A percentile compares a stretch with the other conserved stretches of the same genome.
Evolutionary conservation across 1,140 invertebrate genomes (phyloP).

Genomic region (Drosophila triauraria): DNA sequence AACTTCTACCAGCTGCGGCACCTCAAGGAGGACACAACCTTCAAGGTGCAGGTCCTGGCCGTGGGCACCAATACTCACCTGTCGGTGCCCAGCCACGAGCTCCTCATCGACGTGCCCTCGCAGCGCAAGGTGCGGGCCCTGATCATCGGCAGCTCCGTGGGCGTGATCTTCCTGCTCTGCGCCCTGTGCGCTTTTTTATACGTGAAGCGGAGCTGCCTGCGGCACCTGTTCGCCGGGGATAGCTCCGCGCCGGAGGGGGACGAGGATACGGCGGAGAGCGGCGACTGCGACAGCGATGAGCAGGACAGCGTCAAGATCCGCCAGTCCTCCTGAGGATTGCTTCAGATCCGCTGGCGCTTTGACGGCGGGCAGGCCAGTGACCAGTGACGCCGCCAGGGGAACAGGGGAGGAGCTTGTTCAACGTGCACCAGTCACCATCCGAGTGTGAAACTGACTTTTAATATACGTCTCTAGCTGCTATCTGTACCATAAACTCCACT

Average conservation of each 20-base stretch:
- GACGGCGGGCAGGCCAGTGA: constrained; percentile 11
- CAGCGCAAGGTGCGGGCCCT: constrained; percentile 88
- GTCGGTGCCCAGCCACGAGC: constrained; percentile 86
- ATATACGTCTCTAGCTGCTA: constrained; percentile 68
- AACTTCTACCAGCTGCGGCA: constrained; percentile 88
- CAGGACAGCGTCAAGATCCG: constrained; percentile 69
- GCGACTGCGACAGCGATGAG: constrained; percentile 70
- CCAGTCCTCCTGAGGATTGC: constrained; percentile 65
- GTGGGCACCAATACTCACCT: constrained; percentile 86
- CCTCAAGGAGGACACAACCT: constrained; percentile 88
- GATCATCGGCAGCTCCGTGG: constrained; percentile 88
- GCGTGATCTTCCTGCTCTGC: constrained; percentile 87
- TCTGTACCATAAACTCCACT: constrained; percentile 60
- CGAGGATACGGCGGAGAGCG: constrained; percentile 66
- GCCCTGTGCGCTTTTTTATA: constrained; percentile 88
- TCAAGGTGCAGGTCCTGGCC: constrained; percentile 89
- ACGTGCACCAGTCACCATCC: constrained; percentile 15
- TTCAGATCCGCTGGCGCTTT: constrained; percentile 73
- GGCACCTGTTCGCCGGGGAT: constrained; percentile 65
- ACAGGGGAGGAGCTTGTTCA: constrained; percentile 1
- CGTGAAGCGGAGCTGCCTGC: constrained; percentile 83
- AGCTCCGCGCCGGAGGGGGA: constrained; percentile 51
- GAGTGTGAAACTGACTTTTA: constrained; percentile 50
- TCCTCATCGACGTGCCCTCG: constrained; percentile 87
- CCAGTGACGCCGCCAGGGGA: constrained; percentile 11